Percentiles rank a stretch among this genome's conserved stretches.
Conservation (phyloP, 1,140 invertebrate species). For the Sycophila sp. region DNA sequence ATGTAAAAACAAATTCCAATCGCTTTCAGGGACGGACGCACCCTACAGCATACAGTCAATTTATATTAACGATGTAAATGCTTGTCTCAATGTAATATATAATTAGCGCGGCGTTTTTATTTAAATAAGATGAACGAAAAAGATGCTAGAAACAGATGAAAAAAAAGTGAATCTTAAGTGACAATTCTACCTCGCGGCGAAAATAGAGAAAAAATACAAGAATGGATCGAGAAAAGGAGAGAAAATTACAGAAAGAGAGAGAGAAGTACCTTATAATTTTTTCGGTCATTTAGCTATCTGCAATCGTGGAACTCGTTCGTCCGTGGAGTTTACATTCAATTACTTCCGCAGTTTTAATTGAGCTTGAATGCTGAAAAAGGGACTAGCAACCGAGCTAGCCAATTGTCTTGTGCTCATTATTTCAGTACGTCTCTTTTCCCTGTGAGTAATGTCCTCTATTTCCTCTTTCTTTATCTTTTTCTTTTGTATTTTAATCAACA, state of each 20-base stretch:
- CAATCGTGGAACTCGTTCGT: not conserved
- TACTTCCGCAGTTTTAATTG: slow-evolving; percentile 17
- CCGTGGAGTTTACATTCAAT: slow-evolving; percentile 40
- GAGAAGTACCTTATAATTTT: slow-evolving; percentile 42
- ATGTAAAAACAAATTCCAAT: too few relatives aligned
- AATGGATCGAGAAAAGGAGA: too few relatives aligned
- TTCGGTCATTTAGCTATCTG: not conserved
- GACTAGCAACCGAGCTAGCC: slow-evolving; percentile 23
- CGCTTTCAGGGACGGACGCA: too few relatives aligned
- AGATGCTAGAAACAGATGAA: not conserved
- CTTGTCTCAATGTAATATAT: slow-evolving; percentile 24
- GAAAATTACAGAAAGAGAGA: not conserved
- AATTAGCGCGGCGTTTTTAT: slow-evolving; percentile 15
- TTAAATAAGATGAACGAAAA: not conserved
- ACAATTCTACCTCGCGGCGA: too few relatives aligned
- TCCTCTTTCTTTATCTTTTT: not conserved
- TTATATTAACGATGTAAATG: too few relatives aligned
- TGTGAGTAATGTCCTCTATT: not conserved
- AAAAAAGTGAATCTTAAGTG: too few relatives aligned
- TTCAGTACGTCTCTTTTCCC: slow-evolving; percentile 38
- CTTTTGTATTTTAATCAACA: too few relatives aligned
- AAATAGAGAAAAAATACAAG: not conserved
- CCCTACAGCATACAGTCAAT: too few relatives aligned
- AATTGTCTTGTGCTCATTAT: slow-evolving; percentile 45
- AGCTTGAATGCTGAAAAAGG: slow-evolving; percentile 5